Conservation (phyloP, 2,113 vertebrate genomes). For the Crypturellus undulatus region DNA sequence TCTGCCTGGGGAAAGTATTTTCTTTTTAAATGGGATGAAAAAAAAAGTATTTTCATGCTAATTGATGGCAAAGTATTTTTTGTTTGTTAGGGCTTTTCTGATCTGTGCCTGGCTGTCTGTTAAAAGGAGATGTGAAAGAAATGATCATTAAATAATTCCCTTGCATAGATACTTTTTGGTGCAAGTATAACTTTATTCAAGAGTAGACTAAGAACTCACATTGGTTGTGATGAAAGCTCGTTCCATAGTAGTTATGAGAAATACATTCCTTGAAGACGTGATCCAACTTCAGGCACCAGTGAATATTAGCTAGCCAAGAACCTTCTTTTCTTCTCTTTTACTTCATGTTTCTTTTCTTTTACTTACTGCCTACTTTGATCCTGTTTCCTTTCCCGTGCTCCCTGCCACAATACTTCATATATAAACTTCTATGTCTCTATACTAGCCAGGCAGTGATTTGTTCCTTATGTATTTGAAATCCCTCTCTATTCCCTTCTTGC, state of each 20-base stretch:
- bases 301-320: neutral
- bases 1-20: neutral
- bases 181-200: neutral
- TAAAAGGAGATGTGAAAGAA: neutral
- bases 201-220: neutral
- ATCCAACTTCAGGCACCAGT: neutral
- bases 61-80: neutral
- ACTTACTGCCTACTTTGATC: neutral
- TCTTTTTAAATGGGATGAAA: neutral
- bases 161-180: neutral
- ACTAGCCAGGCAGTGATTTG: neutral
- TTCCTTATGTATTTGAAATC: neutral
- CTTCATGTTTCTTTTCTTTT: neutral
- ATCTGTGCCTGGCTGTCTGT: neutral
- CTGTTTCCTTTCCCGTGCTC: neutral
- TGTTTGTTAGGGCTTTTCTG: neutral
- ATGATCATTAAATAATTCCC: neutral
- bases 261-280: neutral
- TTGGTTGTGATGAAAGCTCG: neutral
- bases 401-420: neutral
- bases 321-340: neutral
- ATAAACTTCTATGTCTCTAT: neutral
- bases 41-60: neutral
- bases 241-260: neutral
- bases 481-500: neutral